Base-by-base conservation (phyloP, 1,140 invertebrate genomes). In the Cydia amplana region DNA sequence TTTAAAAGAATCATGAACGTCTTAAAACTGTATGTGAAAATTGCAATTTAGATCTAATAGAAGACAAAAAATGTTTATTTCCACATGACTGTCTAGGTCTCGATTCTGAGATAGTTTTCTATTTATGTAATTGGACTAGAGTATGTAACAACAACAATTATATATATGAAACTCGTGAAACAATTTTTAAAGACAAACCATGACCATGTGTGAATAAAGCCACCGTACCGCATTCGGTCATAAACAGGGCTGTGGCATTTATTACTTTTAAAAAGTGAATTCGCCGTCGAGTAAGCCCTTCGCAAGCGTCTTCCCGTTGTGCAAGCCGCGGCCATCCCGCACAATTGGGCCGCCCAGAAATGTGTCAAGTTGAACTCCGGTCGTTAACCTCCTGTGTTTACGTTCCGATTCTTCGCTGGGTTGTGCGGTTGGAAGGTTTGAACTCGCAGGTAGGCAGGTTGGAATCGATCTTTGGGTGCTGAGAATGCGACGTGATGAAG, bases 341-440 rank as follows among this genome's bases (percentile, higher is more conserved):
- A 87, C 86, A 91, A 91, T 87, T 88, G 87, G 87, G 87, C 84
- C 87, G 83, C 80, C 84, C 86, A 86, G 90, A 92, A 91, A 91
- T 91, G 91, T 92, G 91, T 91, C 91, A 92, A 92, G 91, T 92
- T 91, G 89, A 92, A 89, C 74, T 76, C 82, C 77, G 89, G 87
- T 82, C 89, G 78, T 87, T 90, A 84, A 92, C 89, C 91, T 85
- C 14, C 75, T 76, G 72, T 83, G 81, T 85, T 85, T 85, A 81
- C 85, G 82, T 91, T 87, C 85, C 85, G 85, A 14, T 81, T 88
- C 86, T 85, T 84, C 75, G 79, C 78, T 79, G 76, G 75, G 64
- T 25, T 40, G 73, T 76, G 40, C 36, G 51, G 64, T 75, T 23
- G 23, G 23, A 40, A 36, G 51, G 64, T 75, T 23, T 18, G 23